These are phyloP conservation scores for Platanista minor DNA, from an alignment of 2,113 vertebrate genomes.

Conservation along the genomic window DNA sequence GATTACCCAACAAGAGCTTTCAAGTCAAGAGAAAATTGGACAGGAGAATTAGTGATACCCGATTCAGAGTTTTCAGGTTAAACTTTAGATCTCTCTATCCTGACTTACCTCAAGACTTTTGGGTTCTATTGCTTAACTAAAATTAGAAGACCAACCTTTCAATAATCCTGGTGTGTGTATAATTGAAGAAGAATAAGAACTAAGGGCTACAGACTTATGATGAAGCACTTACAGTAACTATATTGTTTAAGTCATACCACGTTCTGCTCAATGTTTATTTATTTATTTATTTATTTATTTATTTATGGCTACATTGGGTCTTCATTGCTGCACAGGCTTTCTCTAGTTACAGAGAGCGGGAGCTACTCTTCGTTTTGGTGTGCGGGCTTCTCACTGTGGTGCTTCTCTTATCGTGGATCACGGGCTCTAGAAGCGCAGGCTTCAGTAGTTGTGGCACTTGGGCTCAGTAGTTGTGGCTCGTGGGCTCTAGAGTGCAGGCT, in stretches of 20 bases:
- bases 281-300: too few species aligned
- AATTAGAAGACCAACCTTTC: neutral
- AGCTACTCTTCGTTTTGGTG: too few species aligned
- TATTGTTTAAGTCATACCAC: neutral
- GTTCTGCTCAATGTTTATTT: neutral
- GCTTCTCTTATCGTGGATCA: too few species aligned
- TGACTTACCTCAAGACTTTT: neutral
- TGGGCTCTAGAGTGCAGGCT: too few species aligned
- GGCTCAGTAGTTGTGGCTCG: too few species aligned
- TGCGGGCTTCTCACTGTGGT: too few species aligned
- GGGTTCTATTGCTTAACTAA: neutral
- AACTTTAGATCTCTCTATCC: neutral
- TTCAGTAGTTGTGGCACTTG: too few species aligned
- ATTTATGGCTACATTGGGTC: too few species aligned
- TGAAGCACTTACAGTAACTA: neutral
- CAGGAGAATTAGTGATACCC: neutral
- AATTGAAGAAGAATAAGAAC: neutral
- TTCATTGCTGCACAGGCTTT: too few species aligned
- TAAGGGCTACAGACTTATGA: neutral
- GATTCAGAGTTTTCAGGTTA: neutral
- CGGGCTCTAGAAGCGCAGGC: rapidly evolving
- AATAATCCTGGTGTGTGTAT: neutral
- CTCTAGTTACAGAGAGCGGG: too few species aligned
- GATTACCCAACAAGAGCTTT: neutral
- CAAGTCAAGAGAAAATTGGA: neutral